phyloP scores from a whole-genome alignment of 2,797 vertebrate species.

The Heteromormyrus szaboi region DNA sequence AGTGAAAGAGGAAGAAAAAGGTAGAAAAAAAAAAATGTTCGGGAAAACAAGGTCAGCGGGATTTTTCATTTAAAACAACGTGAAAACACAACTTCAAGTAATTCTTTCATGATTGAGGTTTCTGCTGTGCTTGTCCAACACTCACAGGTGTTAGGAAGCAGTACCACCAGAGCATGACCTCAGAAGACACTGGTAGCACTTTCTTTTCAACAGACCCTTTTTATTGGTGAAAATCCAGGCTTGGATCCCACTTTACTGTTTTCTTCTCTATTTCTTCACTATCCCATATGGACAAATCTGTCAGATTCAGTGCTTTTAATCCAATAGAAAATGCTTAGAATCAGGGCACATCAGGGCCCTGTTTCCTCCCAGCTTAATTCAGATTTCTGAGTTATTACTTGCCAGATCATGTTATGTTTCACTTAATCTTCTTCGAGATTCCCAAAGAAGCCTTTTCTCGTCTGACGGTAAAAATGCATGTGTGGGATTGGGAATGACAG shows the following conservation, averaged over 20 bases:
- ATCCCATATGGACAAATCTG: background rate
- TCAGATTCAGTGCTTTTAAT: background rate
- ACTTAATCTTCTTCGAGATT: background rate
- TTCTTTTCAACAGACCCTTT: background rate
- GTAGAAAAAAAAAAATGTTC: background rate
- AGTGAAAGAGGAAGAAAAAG: background rate
- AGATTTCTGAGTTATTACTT: background rate
- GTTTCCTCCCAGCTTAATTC: background rate
- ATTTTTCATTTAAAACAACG: background rate
- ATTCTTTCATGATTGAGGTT: background rate
- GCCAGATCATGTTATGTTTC: background rate
- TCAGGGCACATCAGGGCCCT: background rate
- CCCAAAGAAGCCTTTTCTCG: background rate
- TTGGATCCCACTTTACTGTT: background rate
- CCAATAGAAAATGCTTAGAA: background rate
- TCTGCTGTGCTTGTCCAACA: background rate
- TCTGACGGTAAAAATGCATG: background rate
- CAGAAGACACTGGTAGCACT: background rate
- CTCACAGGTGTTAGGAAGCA: background rate
- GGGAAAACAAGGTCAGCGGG: background rate
- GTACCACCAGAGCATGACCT: background rate
- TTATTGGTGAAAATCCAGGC: background rate
- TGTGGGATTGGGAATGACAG: background rate
- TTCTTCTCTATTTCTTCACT: background rate
- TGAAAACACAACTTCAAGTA: background rate